Evolutionary conservation across 2,113 vertebrate species (phyloP), one percentile per base, ranked within the genome.

Genomic region (Delphinapterus leucas): DNA sequence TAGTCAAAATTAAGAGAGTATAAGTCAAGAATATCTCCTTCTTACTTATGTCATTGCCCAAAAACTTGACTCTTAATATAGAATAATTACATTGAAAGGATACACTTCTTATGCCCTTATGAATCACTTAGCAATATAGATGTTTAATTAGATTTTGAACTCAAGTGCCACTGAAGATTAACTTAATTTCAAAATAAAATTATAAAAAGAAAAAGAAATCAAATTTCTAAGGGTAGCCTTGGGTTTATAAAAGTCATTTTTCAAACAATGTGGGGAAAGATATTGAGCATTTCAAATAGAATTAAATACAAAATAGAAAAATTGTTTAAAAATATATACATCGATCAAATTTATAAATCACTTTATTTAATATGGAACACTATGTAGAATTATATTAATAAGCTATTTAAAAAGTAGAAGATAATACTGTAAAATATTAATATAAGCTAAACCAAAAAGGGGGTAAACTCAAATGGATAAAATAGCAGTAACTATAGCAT

Each of bases 121-220:
- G 93, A 91, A 97, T 97, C 80, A 97, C 90, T 97, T 97, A 98
- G 94, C 96, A 98, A 98, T 88, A 86, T 36, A 97, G 87, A 97
- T 95, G 82, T 87, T 97, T 98, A 98, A 98, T 98, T 97, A 97
- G 92, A 93, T 93, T 98, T 97, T 97, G 17, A 95, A 98, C 90
- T 96, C 90, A 53, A 53, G 97, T 97, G 96, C 76, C 98, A 97
- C 44, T 93, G 53, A 95, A 18, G 82, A 97, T 98, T 98, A 97
- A 97, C 87, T 96, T 97, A 97, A 97, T 98, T 98, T 82, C 84
- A 92, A 97, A 98, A 97, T 92, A 41, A 92, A 97, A 88, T 97
- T 97, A 61, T 60, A 82, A 55, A 92, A 81, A 76, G 63, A 58
- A 81, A 84, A 65, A 55, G 96, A 97, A 98, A 96, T 96, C 87